phyloP scores from a whole-genome alignment of 2,113 vertebrate species.

The Thunnus maccoyii region DNA sequence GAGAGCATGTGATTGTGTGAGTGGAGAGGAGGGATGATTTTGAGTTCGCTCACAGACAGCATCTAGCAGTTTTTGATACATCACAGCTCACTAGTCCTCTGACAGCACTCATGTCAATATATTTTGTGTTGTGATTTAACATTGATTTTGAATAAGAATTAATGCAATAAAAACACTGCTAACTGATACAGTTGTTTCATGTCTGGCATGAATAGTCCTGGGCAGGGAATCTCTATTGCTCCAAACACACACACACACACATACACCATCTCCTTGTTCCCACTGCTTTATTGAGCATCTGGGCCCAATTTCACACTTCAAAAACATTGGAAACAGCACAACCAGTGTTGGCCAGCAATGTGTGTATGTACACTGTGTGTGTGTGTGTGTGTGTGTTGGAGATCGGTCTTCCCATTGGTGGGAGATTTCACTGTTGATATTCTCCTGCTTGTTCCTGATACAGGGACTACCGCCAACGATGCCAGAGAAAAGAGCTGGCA shows the following conservation, averaged over 20 bases:
- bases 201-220: constrained; percentile 17
- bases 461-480: constrained; percentile 22
- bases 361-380: constrained; percentile 49
- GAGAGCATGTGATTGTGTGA: not conserved
- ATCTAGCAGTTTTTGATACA: not conserved
- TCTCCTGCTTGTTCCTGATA: constrained; percentile 31
- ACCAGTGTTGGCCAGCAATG: constrained; percentile 51
- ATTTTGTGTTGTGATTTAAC: constrained; percentile 22
- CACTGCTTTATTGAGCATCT: constrained; percentile 76
- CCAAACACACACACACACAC: constrained; percentile 18
- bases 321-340: constrained; percentile 66
- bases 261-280: constrained; percentile 46
- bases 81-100: not conserved
- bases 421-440: constrained; percentile 45
- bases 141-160: constrained; percentile 22
- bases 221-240: constrained; percentile 17
- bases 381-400: constrained; percentile 43
- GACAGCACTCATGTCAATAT: constrained; percentile 10
- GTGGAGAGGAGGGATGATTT: not conserved
- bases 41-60: not conserved
- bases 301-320: constrained; percentile 79
- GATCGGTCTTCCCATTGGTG: constrained; percentile 35
- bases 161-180: constrained; percentile 37
- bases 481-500: constrained; percentile 50
- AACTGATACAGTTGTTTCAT: constrained; percentile 43